phyloP scores from a whole-genome alignment of 37 sponge, comb jelly and placozoan species.

The Aphrocallistes beatrix region DNA sequence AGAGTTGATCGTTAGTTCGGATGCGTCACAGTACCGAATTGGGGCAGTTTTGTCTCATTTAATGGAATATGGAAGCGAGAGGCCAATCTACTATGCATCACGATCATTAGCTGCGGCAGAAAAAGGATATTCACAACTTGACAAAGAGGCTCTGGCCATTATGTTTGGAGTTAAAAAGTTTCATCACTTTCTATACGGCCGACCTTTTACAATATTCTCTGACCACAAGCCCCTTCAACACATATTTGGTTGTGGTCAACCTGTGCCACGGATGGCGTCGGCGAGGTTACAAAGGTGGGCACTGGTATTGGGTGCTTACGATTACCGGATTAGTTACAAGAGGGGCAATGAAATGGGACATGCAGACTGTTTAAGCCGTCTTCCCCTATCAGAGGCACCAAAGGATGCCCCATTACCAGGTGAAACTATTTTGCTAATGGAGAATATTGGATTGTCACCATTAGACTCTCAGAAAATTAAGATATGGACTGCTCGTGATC shows the following conservation, averaged over 20 bases:
- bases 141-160: slow-evolving; percentile 22
- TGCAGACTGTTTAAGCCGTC: neutral
- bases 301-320: slow-evolving; percentile 11
- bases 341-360: neutral
- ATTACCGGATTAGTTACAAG: slow-evolving; percentile 21
- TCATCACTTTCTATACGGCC: slow-evolving; percentile 15
- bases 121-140: slow-evolving; percentile 20
- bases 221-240: neutral
- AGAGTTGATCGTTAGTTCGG: neutral
- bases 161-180: slow-evolving; percentile 19
- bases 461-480: neutral
- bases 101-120: slow-evolving; percentile 21
- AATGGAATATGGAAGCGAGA: slow-evolving; percentile 15
- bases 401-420: neutral
- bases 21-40: neutral
- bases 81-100: slow-evolving; percentile 27
- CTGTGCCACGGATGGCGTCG: slow-evolving; percentile 18
- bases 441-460: neutral
- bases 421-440: slow-evolving; percentile 14
- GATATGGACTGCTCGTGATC: neutral
- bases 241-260: neutral
- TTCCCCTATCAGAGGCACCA: slow-evolving; percentile 4
- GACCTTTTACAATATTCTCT: slow-evolving; percentile 20
- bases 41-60: neutral
- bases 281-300: slow-evolving; percentile 26